Conservation (phyloP, 2,888 invertebrate species). For the Odontocolon sp. region DNA sequence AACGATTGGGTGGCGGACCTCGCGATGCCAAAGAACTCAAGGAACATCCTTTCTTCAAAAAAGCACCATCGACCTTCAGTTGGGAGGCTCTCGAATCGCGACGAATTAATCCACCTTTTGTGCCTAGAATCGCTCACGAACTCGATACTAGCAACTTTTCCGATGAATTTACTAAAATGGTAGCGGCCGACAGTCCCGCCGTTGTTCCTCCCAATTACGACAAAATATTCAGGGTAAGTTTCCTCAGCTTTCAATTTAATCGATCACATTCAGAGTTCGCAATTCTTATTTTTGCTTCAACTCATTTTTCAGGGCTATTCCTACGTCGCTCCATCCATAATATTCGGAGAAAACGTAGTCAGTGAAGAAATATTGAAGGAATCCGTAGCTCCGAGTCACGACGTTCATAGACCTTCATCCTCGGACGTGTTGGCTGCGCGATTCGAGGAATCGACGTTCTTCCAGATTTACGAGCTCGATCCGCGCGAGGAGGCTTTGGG, state of each 20-base stretch:
- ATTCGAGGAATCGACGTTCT: constrained; percentile 89
- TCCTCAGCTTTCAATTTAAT: background rate
- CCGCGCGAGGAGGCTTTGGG: constrained; percentile 88
- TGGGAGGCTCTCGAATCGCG: constrained; percentile 92
- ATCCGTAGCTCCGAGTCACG: constrained; percentile 57
- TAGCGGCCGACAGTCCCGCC: constrained; percentile 95
- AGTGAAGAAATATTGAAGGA: constrained; percentile 88
- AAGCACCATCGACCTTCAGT: constrained; percentile 72
- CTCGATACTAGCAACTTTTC: constrained; percentile 98
- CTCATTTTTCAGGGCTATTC: constrained; percentile 89
- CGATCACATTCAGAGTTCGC: background rate
- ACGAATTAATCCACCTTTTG: constrained; percentile 92
- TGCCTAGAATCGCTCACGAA: constrained; percentile 92
- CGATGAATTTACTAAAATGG: constrained; percentile 97
- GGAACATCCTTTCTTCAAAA: constrained; percentile 93
- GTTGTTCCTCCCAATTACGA: constrained; percentile 92
- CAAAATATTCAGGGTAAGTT: constrained; percentile 88
- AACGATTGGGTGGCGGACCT: constrained; percentile 92
- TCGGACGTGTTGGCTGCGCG: constrained; percentile 68
- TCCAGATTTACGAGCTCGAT: constrained; percentile 91
- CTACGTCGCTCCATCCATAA: constrained; percentile 95
- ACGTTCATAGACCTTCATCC: constrained; percentile 63
- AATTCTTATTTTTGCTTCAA: constrained; percentile 8
- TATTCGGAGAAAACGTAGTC: constrained; percentile 90
- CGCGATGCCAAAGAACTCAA: constrained; percentile 94